Evolutionary conservation across 2,113 vertebrate species (phyloP).

Genomic region (Colossoma macropomum): DNA sequence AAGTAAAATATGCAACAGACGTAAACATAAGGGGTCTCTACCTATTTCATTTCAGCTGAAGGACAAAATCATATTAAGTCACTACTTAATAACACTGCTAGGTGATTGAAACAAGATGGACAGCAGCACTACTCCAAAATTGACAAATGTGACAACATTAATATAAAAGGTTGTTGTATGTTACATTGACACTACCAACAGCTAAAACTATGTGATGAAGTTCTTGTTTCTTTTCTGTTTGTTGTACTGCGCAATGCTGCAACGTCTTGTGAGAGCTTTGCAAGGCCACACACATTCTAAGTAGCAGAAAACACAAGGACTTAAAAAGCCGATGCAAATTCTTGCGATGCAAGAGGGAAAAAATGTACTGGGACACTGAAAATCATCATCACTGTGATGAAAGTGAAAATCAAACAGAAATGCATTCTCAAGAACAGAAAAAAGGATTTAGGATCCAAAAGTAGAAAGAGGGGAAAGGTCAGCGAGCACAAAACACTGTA

Average conservation of each 20-base stretch:
- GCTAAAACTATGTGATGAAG: background rate
- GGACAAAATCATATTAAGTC: background rate
- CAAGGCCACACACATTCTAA: slow-evolving; percentile 46
- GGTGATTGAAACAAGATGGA: no score
- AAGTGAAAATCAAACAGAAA: slow-evolving; percentile 59
- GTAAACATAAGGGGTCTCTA: no score
- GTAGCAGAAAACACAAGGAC: slow-evolving; percentile 28
- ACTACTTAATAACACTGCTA: background rate
- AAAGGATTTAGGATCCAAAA: slow-evolving; percentile 39
- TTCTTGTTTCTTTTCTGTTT: slow-evolving; percentile 13
- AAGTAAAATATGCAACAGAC: no score
- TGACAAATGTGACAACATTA: background rate
- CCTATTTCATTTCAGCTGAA: no score
- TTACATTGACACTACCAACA: background rate
- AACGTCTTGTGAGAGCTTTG: slow-evolving; percentile 15
- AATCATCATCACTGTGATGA: slow-evolving; percentile 49
- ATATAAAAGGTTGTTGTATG: background rate
- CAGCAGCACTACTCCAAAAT: no score
- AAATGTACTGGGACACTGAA: slow-evolving; percentile 26
- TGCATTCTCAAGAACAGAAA: slow-evolving; percentile 38
- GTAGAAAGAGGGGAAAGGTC: slow-evolving; percentile 59
- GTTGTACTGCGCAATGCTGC: slow-evolving; percentile 24
- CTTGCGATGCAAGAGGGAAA: slow-evolving; percentile 21
- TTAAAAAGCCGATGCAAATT: slow-evolving; percentile 51
- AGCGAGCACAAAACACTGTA: slow-evolving; percentile 58